Conservation (phyloP, 1,140 invertebrate genomes). For the Panagrolaimus sp. region DNA sequence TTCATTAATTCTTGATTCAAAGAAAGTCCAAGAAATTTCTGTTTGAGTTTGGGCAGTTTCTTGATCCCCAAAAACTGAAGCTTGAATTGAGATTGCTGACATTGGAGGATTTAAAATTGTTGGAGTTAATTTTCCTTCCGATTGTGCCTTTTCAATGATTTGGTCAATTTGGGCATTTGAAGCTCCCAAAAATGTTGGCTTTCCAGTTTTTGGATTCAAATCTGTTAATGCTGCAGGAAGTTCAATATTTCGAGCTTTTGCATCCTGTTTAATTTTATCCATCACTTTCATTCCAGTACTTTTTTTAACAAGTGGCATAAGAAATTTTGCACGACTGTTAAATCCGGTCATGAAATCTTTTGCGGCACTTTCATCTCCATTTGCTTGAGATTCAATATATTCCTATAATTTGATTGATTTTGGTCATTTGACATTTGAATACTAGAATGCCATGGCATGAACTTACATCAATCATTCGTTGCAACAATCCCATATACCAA, state of each 20-base stretch:
- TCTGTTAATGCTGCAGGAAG: slow-evolving; percentile 53
- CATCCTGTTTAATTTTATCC: slow-evolving; percentile 51
- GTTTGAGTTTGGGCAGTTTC: background rate
- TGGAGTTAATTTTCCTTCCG: background rate
- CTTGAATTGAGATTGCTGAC: background rate
- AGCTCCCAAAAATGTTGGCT: slow-evolving; percentile 43
- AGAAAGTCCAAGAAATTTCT: background rate
- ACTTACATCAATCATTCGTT: slow-evolving; percentile 49
- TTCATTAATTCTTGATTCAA: background rate
- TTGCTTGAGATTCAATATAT: slow-evolving; percentile 48
- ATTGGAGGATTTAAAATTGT: background rate
- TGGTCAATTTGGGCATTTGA: slow-evolving; percentile 12
- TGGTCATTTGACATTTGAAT: background rate
- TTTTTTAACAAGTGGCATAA: slow-evolving; percentile 57
- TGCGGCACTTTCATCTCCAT: slow-evolving; percentile 47
- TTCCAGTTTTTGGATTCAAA: slow-evolving; percentile 53
- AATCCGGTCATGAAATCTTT: slow-evolving; percentile 55
- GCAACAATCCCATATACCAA: slow-evolving; percentile 48
- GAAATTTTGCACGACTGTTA: slow-evolving; percentile 48
- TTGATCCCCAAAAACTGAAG: background rate
- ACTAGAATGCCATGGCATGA: too few species aligned
- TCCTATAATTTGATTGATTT: slow-evolving; percentile 31
- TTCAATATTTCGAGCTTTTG: slow-evolving; percentile 49
- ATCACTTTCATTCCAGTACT: slow-evolving; percentile 51
- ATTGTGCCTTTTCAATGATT: slow-evolving; percentile 22